Percentiles rank a stretch among this genome's conserved stretches.
Evolutionary conservation across 2,888 invertebrate genomes (phyloP).

Genomic region (Willowsia nigromaculata): DNA sequence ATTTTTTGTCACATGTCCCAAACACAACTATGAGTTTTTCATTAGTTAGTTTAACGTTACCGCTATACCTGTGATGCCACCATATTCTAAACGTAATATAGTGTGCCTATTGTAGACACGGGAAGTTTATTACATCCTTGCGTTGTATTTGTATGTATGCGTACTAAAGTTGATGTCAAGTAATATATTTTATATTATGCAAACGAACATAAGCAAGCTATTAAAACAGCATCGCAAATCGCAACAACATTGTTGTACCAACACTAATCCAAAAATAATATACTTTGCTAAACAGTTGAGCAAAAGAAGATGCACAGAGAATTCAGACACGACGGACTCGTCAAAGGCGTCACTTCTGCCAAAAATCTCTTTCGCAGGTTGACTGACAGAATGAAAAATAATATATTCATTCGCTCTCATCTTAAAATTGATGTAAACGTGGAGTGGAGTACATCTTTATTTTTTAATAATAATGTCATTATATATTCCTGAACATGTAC

Average conservation of each 20-base stretch:
- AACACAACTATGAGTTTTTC: no score
- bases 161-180: no score
- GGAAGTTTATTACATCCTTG: no score
- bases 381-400: slow-evolving; percentile 33
- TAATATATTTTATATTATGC: slow-evolving; percentile 46
- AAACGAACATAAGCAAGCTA: slow-evolving; percentile 29
- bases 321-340: slow-evolving; percentile 33
- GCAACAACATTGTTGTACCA: no score
- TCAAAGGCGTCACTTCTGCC: slow-evolving; percentile 48
- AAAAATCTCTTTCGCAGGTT: slow-evolving; percentile 30
- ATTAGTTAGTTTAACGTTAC: no score
- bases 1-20: no score
- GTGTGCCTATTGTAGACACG: no score
- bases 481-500: not conserved
- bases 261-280: not conserved
- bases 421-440: not conserved
- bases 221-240: not conserved
- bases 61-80: no score
- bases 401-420: not conserved
- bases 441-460: slow-evolving; percentile 47
- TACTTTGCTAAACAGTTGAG: no score
- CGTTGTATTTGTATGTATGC: no score
- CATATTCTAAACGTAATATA: no score
- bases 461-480: slow-evolving; percentile 27
- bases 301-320: slow-evolving; percentile 27